A percentile compares a stretch with the other conserved stretches of the same genome.
phyloP scores from a whole-genome alignment of 2,113 vertebrate species.

The Chaetops frenatus region DNA sequence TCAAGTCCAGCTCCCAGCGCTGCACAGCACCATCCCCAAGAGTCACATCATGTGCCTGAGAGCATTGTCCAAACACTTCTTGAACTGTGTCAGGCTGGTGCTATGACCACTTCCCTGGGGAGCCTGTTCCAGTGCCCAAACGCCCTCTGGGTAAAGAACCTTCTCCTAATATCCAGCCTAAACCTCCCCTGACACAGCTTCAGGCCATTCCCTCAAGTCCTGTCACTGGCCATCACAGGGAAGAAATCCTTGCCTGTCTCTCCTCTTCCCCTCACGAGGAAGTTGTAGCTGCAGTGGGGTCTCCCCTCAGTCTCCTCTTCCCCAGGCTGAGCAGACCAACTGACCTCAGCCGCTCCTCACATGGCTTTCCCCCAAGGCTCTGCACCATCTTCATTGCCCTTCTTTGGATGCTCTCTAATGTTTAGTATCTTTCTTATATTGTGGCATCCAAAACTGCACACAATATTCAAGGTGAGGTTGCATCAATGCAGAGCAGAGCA shows the following conservation, averaged over 20 bases:
- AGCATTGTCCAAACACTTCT: background rate
- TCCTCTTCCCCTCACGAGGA: background rate
- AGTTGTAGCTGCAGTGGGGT: background rate
- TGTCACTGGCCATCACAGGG: background rate
- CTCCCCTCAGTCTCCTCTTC: background rate
- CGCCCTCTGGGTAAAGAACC: background rate
- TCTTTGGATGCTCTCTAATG: background rate
- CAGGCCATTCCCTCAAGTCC: background rate
- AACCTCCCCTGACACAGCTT: background rate
- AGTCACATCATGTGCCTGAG: fast-evolving
- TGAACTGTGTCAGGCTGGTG: background rate
- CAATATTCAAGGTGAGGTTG: background rate
- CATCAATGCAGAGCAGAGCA: background rate
- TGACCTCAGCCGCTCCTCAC: fast-evolving
- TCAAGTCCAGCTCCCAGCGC: background rate
- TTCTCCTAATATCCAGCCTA: background rate
- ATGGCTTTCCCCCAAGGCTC: fast-evolving
- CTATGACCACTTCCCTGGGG: background rate
- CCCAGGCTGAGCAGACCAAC: background rate
- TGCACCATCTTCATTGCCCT: background rate
- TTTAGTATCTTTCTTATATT: background rate
- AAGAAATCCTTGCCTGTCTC: background rate
- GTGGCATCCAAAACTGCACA: background rate
- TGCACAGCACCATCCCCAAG: background rate
- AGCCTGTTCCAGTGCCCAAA: background rate